Base-by-base conservation (phyloP, 2,113 vertebrate species). In the Chelonoidis abingdonii region DNA sequence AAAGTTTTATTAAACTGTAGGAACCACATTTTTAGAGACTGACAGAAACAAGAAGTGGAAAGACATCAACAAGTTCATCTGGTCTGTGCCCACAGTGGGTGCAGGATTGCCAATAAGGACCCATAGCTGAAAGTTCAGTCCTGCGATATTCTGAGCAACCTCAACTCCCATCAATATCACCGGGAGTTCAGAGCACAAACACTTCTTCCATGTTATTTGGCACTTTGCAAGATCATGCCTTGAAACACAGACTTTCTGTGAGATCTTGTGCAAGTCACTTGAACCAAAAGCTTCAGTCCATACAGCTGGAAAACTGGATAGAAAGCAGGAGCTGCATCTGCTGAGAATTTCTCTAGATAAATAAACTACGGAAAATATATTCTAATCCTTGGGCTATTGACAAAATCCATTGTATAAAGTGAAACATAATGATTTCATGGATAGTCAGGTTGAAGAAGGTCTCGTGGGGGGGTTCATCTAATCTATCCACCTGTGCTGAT, bases 91-190 rank as follows among this genome's bases (percentile, higher is more conserved):
- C 50, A 27, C 62, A 85, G 57, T 21, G 35, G 57, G 65, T 81
- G n/a, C 22, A 1, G 0, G 3, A 83, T 14, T 69, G 2, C 47
- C 41, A 49, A 8, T 41, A 80, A 22, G 31, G 92, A n/a, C 69
- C 54, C 0, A 0, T 86, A 38, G 19, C 1, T 17, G 57, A 57
- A 38, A 24, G 38, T 1, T 0, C 31, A 0, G 2, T 81, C 35
- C 79, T 41, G 0, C 84, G 11, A 49, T 89, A 79, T 75, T 69
- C 8, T 86, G 90, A 86, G 69, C 76, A 54, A 52, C 22, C n/a
- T 41, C 54, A 11, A 2, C 8, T 41, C 24, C n/a, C 54, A 54
- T 38, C 25, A 25, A 8, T 56, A 13, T 56, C 7, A 25, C 52
- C 22, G 31, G 65, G 65, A n/a, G 65, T 14, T 41, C 11, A 56